Conservation (phyloP, 2,797 vertebrate species). For the Characodon lateralis region DNA sequence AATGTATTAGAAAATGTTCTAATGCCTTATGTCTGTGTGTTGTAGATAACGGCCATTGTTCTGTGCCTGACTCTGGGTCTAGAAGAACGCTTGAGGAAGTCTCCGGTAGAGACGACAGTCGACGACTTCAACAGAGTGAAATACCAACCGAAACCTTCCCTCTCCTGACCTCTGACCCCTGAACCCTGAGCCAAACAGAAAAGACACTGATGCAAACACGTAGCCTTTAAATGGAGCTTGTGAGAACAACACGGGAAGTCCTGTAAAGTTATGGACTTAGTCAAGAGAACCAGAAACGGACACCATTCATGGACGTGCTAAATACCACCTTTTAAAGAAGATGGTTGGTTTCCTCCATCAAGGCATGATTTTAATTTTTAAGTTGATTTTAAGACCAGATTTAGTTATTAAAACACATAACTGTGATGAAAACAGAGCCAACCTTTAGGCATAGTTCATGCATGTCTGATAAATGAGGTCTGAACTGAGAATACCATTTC, state of each 20-base stretch:
- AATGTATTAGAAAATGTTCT: not conserved
- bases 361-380: not conserved
- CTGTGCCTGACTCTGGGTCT: slow-evolving; percentile 64
- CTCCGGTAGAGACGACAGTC: slow-evolving; percentile 46
- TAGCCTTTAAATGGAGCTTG: not conserved
- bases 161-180: slow-evolving; percentile 53
- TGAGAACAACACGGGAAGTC: not conserved
- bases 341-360: not conserved
- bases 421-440: not conserved
- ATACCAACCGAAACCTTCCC: slow-evolving; percentile 66
- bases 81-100: slow-evolving; percentile 60
- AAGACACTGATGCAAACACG: not conserved
- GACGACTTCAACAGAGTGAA: slow-evolving; percentile 70
- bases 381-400: not conserved
- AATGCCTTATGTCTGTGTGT: not conserved
- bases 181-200: slow-evolving; percentile 2
- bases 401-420: not conserved
- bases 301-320: not conserved
- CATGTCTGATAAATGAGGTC: not conserved
- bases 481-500: too few relatives aligned
- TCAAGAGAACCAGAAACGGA: not conserved
- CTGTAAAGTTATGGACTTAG: not conserved
- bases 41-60: slow-evolving; percentile 64
- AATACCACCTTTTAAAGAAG: not conserved
- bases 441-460: not conserved